These are phyloP conservation scores for Cryptocheilus praepositus DNA, from an alignment of 2,888 invertebrate species.

Conservation along the genomic window DNA sequence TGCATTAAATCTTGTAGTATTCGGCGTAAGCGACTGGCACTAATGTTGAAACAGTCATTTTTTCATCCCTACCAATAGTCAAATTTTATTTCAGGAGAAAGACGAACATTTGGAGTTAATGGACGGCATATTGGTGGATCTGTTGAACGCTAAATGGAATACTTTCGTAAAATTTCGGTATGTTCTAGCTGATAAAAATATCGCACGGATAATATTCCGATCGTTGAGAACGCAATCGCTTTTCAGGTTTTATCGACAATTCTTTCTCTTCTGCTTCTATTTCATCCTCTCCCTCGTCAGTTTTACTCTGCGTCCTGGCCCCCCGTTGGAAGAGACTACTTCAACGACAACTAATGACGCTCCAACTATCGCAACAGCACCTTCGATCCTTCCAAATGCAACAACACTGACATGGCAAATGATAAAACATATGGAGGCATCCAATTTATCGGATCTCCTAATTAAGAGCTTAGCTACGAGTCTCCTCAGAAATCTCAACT, in stretches of 20 bases:
- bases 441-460: conserved; percentile 50
- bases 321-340: conserved; percentile 62
- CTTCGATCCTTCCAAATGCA: conserved; percentile 30
- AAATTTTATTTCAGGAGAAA: conserved; percentile 83
- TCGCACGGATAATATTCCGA: no score
- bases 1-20: conserved; percentile 95
- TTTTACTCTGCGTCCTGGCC: conserved; percentile 93
- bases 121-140: conserved; percentile 94
- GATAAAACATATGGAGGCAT: conserved; percentile 43
- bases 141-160: conserved; percentile 98
- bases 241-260: conserved; percentile 92
- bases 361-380: conserved; percentile 22
- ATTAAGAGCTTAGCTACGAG: conserved; percentile 58
- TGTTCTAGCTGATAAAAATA: no score
- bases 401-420: conserved; percentile 35
- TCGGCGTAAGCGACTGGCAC: conserved; percentile 84
- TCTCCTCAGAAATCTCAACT: conserved; percentile 50
- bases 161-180: conserved; percentile 91
- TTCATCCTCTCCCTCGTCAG: conserved; percentile 92
- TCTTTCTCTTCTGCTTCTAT: conserved; percentile 92
- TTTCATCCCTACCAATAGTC: no score
- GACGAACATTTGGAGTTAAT: conserved; percentile 95
- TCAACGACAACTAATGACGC: conserved; percentile 7
- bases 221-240: conserved; percentile 16
- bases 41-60: no score